Evolutionary conservation across 2,888 invertebrate species (phyloP), one percentile per base, ranked within the genome.

Genomic region (Ennomos quercinarius): DNA sequence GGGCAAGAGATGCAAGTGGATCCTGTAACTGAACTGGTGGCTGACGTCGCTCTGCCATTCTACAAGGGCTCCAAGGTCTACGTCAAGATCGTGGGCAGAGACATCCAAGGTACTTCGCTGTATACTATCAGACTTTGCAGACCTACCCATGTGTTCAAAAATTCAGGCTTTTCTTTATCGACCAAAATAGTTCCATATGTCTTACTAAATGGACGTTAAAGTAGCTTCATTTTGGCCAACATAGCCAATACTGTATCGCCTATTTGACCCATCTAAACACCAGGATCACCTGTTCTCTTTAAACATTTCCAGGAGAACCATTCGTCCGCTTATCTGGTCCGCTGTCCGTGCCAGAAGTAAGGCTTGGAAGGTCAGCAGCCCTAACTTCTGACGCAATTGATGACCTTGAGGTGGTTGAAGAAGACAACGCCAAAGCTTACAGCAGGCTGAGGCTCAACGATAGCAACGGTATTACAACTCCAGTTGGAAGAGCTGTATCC

Each of bases 81-180:
- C 68, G 84, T 83, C 17, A 91, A 89, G 68, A 86, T 93, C 4
- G 76, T 86, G 0, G 93, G 93, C 0, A 81, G 91, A 61, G 91
- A 93, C 41, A 52, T 83, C 0, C 79, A 76, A 74, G 93, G 93
- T 92, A 73, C 65, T 54, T 27, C 10, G 9, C 36, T 10, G 8
- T 27, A 27, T 10, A 34, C 6, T 9, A 38, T 27, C 27, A 27
- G 27, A 27, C 6, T 27, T 27, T 27, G 27, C 5, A 27, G 27
- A 27, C 17, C 17, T n/a, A 17, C 17, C 27, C 3, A 4, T 27
- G 27, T 27, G 27, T 27, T 27, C 27, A 5, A 27, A 27, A 27
- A 27, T 6, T 27, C 27, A 6, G 27, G 27, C 27, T 27, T 4
- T 17, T 17, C 17, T 4, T n/a, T n/a, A n/a, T n/a, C n/a, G n/a